Evolutionary conservation across 2,888 invertebrate genomes (phyloP).

Genomic region (Diogma glabrata): DNA sequence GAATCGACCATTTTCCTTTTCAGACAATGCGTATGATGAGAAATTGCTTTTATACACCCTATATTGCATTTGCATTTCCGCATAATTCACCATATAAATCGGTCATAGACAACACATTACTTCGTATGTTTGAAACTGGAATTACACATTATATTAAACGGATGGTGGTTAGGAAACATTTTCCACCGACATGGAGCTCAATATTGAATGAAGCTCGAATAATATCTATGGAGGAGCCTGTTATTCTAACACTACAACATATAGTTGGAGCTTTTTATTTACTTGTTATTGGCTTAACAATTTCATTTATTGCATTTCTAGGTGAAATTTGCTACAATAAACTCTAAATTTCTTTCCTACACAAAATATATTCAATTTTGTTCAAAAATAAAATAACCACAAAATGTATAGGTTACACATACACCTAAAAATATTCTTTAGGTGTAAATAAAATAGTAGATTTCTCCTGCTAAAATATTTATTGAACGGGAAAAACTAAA

Average conservation of each 20-base stretch:
- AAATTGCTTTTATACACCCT: slow-evolving; percentile 5
- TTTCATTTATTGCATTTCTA: not conserved
- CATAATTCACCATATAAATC: slow-evolving; percentile 10
- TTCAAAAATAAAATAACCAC: too few relatives aligned
- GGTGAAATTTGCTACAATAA: too few relatives aligned
- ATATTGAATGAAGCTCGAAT: slow-evolving; percentile 3
- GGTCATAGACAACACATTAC: not conserved
- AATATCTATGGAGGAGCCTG: not conserved
- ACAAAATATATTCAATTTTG: too few relatives aligned
- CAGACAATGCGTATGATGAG: not conserved
- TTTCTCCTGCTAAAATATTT: too few relatives aligned
- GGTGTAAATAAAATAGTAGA: too few relatives aligned
- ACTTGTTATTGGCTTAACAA: not conserved
- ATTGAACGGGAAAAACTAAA: too few relatives aligned
- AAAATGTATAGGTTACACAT: too few relatives aligned
- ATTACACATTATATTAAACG: not conserved
- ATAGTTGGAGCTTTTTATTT: slow-evolving; percentile 8
- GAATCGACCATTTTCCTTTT: slow-evolving; percentile 1
- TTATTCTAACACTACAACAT: not conserved
- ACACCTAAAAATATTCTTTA: too few relatives aligned
- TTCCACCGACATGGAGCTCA: not conserved
- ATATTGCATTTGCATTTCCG: not conserved
- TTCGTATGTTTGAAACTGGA: slow-evolving; percentile 7
- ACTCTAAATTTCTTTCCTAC: too few relatives aligned
- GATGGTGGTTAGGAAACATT: not conserved